These are phyloP conservation scores for Gnatocerus cornutus DNA, from an alignment of 2,888 invertebrate genomes.

Conservation along the genomic window DNA sequence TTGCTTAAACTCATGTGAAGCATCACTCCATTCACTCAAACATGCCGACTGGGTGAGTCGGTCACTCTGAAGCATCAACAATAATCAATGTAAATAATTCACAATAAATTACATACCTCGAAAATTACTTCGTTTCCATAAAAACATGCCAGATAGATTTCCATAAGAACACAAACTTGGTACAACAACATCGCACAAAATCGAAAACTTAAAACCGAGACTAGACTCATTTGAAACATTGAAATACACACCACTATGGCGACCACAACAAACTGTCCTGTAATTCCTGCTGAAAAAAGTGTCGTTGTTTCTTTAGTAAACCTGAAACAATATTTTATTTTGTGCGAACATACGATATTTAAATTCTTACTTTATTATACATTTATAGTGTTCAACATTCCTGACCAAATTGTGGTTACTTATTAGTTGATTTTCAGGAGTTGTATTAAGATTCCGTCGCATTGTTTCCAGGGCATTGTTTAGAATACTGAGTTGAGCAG, in stretches of 20 bases:
- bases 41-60: constrained; percentile 58
- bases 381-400: constrained; percentile 50
- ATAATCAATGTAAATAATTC: background rate
- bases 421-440: background rate
- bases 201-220: constrained; percentile 54
- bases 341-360: constrained; percentile 50
- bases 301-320: constrained; percentile 50
- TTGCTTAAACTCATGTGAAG: constrained; percentile 61
- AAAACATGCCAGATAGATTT: constrained; percentile 75
- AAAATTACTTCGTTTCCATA: constrained; percentile 75
- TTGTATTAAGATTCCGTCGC: constrained; percentile 4
- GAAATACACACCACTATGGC: constrained; percentile 68
- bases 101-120: constrained; percentile 68
- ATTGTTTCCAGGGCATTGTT: constrained; percentile 63
- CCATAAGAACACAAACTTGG: constrained; percentile 73
- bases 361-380: constrained; percentile 50
- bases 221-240: constrained; percentile 66
- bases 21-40: constrained; percentile 57
- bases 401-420: constrained; percentile 11
- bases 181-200: constrained; percentile 74
- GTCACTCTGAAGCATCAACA: constrained; percentile 67
- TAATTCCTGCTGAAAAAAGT: constrained; percentile 50
- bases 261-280: constrained; percentile 65
- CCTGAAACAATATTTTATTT: constrained; percentile 47
- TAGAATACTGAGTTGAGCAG: constrained; percentile 71